These are phyloP conservation scores for Eira barbara DNA, from an alignment of 2,113 vertebrate genomes.

Conservation along the genomic window DNA sequence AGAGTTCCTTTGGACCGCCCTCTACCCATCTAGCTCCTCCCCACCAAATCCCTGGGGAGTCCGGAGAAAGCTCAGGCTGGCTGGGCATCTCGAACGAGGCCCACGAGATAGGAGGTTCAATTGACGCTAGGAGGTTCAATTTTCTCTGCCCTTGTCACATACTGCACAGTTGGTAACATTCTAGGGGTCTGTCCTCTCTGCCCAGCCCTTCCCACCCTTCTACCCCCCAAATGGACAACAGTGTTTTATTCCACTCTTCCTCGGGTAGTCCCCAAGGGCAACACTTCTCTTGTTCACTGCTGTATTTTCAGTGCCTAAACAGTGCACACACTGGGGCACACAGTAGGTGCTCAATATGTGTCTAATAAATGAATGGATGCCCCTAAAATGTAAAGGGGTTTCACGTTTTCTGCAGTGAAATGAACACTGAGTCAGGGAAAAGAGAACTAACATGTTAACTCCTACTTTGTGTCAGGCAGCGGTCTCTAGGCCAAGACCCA, in stretches of 20 bases:
- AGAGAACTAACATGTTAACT: neutral
- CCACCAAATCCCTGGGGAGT: neutral
- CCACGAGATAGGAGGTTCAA: neutral
- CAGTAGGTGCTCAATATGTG: neutral
- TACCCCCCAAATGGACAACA: neutral
- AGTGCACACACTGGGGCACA: neutral
- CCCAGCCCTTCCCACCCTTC: neutral
- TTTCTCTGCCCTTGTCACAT: neutral
- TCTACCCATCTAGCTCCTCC: neutral
- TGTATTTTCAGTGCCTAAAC: neutral
- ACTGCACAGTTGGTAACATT: neutral
- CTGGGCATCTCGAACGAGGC: neutral
- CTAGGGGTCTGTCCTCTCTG: neutral
- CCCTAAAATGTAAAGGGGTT: neutral
- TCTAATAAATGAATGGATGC: neutral
- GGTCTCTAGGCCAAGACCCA: neutral
- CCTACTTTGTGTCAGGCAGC: neutral
- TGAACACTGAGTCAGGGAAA: neutral
- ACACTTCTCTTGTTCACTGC: neutral
- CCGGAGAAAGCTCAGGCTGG: neutral
- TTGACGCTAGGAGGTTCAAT: neutral
- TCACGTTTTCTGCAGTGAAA: neutral
- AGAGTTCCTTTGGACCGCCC: neutral
- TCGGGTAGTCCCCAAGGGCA: too few relatives aligned
- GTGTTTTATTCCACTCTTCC: neutral